A percentile compares a stretch with the other conserved stretches of the same genome.
Conservation (phyloP, 2,113 vertebrate genomes). For the Cromileptes altivelis region DNA sequence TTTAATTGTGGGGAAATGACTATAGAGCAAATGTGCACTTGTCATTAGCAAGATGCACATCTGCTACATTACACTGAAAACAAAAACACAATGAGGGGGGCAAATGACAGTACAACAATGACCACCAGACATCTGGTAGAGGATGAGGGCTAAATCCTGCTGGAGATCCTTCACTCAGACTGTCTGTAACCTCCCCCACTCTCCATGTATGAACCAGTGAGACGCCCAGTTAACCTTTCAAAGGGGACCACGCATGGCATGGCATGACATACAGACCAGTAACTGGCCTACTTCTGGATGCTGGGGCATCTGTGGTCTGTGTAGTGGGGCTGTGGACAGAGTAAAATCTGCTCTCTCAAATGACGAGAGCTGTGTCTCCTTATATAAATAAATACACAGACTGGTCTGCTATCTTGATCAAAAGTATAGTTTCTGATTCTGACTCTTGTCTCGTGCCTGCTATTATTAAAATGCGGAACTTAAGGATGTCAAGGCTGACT, state of each 20-base stretch:
- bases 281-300: slow-evolving; percentile 69
- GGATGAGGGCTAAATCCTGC: slow-evolving; percentile 45
- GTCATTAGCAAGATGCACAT: slow-evolving; percentile 22
- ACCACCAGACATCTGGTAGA: slow-evolving; percentile 59
- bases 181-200: slow-evolving; percentile 67
- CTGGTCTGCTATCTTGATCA: neutral
- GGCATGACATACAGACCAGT: slow-evolving; percentile 60
- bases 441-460: neutral
- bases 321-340: neutral
- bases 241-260: slow-evolving; percentile 42
- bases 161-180: slow-evolving; percentile 52
- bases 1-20: neutral
- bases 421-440: slow-evolving; percentile 1
- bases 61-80: slow-evolving; percentile 1
- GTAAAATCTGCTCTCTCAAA: neutral
- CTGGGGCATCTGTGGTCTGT: slow-evolving; percentile 31
- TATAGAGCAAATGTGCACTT: neutral
- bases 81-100: slow-evolving; percentile 14
- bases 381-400: neutral
- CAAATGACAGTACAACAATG: slow-evolving; percentile 24
- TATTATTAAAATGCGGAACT: slow-evolving; percentile 34
- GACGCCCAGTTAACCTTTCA: slow-evolving; percentile 55
- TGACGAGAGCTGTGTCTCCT: neutral
- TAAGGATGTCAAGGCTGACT: neutral
- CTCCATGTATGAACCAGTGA: slow-evolving; percentile 49